Evolutionary conservation across 2,113 vertebrate species (phyloP).

Genomic region (Crotalus helleri): DNA sequence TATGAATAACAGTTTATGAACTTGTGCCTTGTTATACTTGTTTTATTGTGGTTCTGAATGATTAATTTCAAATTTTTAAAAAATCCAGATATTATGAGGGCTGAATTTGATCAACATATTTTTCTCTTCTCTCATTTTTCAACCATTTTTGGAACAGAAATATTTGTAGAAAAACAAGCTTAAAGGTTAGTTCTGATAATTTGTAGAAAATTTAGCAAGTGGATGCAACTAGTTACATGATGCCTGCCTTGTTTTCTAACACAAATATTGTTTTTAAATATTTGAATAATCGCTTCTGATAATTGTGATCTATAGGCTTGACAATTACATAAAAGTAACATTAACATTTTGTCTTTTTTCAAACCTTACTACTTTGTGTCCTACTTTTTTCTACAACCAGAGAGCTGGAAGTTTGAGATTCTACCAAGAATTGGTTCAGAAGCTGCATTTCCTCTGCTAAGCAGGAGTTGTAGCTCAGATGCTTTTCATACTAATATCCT

Average conservation of each 20-base stretch:
- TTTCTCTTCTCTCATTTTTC: no score
- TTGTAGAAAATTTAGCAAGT: not conserved
- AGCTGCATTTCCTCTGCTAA: not conserved
- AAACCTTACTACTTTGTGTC: not conserved
- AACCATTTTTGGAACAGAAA: not conserved
- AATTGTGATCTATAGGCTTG: not conserved
- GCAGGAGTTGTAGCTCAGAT: not conserved
- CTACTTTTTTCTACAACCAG: not conserved
- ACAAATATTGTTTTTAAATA: not conserved
- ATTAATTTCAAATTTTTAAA: not conserved
- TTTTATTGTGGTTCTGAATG: not conserved
- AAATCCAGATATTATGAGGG: not conserved
- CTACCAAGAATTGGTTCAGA: not conserved
- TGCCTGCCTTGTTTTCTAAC: not conserved
- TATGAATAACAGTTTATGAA: not conserved
- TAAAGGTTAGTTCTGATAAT: not conserved
- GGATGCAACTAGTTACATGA: not conserved
- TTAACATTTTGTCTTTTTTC: not conserved
- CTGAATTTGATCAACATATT: not conserved
- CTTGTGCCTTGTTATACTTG: not conserved
- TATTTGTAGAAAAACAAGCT: not conserved
- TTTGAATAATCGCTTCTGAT: not conserved
- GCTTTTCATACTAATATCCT: not conserved
- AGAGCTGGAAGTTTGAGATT: not conserved
- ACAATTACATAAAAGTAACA: not conserved